Base-by-base conservation (phyloP, 2,888 invertebrate species). In the Microplitis deprimator region DNA sequence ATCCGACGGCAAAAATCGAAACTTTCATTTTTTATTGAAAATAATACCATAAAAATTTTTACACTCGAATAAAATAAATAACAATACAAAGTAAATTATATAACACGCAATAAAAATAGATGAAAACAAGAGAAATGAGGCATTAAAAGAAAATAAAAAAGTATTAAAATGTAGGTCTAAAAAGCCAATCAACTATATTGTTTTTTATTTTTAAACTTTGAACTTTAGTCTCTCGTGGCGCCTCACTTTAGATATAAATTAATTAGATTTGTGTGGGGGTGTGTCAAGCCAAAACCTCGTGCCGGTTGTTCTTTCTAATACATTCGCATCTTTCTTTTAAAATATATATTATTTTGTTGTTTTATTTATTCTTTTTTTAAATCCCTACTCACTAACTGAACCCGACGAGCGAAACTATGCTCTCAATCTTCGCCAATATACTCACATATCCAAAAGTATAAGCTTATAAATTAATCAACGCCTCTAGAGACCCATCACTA, bases 211-310 rank as follows among this genome's bases (percentile, higher is more conserved):
- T 62, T 60, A 39, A 17, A 41, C 70, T 29, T 62, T 74, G 81
- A 77, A 69, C 39, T 61, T 6, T 62, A 20, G 70, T 41, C 61
- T 61, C n/a, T 62, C 60, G 61, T 60, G 70, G 69, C 69, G 70
- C 70, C 69, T 70, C 41, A 82, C 83, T 79, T 79, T 80, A 85
- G 84, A 86, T 87, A 89, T 89, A 89, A 89, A 89, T 89, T 89
- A 89, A 89, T 89, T 89, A 89, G 89, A 89, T 87, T 88, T 89
- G 88, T 89, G 88, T 85, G 87, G 85, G 88, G 88, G 89, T 88
- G 89, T 88, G 88, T 88, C 86, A 78, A 84, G 73, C 50, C 50
- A 13, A 13, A 81, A 79, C 83, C 20, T 81, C 82, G 76, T 79
- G 75, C 83, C 84, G 85, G 83, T 83, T 79, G 81, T 83, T 82